Evolutionary conservation across 1,140 invertebrate genomes (phyloP).

Genomic region (Drosophila nikananu): DNA sequence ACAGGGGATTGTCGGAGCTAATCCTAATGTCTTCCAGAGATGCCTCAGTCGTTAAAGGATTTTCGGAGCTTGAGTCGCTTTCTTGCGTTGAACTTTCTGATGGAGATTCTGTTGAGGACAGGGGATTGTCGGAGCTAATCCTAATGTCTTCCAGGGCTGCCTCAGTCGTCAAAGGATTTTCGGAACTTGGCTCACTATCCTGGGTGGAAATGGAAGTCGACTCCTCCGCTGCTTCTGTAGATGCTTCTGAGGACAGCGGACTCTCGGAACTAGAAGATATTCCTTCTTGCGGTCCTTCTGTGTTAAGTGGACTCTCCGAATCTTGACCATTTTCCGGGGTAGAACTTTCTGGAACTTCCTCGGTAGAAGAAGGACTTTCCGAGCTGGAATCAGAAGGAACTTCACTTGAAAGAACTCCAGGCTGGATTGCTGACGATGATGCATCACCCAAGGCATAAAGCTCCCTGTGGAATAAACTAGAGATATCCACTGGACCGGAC

Average conservation of each 20-base stretch:
- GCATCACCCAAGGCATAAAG: neutral
- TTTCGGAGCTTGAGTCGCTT: neutral
- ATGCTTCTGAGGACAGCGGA: neutral
- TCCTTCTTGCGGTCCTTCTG: no score
- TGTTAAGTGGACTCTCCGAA: no score
- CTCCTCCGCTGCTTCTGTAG: no score
- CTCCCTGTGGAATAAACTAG: neutral
- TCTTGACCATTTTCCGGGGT: neutral
- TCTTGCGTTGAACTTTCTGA: neutral
- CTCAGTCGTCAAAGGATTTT: no score
- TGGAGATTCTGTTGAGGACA: neutral
- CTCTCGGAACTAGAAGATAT: neutral
- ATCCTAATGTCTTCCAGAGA: neutral
- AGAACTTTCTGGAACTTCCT: neutral
- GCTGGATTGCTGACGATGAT: neutral
- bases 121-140: no score
- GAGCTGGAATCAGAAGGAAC: neutral
- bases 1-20: no score
- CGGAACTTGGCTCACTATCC: no score
- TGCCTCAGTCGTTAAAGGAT: neutral
- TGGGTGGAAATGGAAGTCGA: no score
- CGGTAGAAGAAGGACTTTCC: neutral
- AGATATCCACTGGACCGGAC: neutral
- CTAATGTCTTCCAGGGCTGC: neutral
- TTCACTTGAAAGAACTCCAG: neutral